Evolutionary conservation across 2,797 vertebrate genomes (phyloP).

Genomic region (Xiphorhynchus erythropygius): DNA sequence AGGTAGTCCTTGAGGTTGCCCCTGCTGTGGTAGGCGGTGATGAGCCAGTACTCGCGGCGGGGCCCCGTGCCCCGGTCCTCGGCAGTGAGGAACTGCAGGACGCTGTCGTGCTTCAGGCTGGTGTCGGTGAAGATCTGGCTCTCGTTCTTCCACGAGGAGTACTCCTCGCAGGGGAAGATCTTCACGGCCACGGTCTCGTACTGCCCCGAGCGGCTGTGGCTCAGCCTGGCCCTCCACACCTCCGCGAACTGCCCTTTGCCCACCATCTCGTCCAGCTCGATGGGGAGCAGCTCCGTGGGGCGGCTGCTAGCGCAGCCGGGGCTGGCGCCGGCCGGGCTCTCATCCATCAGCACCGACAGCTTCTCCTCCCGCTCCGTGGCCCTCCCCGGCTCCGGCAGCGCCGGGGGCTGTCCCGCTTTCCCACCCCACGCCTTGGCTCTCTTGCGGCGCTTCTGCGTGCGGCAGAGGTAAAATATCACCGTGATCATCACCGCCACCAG

Average conservation of each 20-base stretch:
- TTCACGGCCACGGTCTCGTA: conserved; percentile 87
- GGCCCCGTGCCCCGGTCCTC: conserved; percentile 77
- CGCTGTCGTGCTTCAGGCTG: conserved; percentile 83
- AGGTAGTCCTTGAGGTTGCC: conserved; percentile 91
- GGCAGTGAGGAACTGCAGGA: conserved; percentile 84
- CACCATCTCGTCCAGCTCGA: conserved; percentile 85
- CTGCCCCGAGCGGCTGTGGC: conserved; percentile 71
- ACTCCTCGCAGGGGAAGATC: conserved; percentile 86
- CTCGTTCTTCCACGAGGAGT: conserved; percentile 87
- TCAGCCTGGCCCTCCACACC: conserved; percentile 85
- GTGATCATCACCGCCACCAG: conserved; percentile 83
- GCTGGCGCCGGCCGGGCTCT: conserved; percentile 31
- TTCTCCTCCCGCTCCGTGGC: conserved; percentile 63
- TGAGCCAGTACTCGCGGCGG: conserved; percentile 87
- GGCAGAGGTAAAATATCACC: conserved; percentile 85
- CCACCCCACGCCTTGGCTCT: conserved; percentile 80
- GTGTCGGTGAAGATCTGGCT: conserved; percentile 84
- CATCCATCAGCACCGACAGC: conserved; percentile 46
- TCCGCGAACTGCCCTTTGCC: conserved; percentile 89
- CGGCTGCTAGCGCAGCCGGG: conserved; percentile 48
- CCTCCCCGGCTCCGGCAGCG: conserved; percentile 37
- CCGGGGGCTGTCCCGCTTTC: conserved; percentile 62
- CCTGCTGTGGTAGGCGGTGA: conserved; percentile 84
- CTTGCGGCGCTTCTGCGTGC: conserved; percentile 79
- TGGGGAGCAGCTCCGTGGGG: conserved; percentile 79